Conservation (phyloP, 1,140 invertebrate genomes). For the Drosophila novamexicana region DNA sequence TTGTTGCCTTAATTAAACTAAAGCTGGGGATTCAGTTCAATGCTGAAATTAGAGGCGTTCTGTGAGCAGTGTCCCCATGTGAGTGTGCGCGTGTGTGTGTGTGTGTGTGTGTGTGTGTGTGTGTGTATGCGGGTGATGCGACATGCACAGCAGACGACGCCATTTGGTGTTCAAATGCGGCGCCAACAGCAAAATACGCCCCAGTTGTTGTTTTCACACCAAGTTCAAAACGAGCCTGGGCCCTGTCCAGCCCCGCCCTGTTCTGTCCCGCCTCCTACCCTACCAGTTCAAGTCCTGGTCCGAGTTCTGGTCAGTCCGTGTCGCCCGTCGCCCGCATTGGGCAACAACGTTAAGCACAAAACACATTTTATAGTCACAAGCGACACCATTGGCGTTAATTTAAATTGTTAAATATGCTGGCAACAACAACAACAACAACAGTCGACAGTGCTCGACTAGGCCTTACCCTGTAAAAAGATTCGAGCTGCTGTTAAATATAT, state of each 20-base stretch:
- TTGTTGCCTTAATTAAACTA: conserved; percentile 83
- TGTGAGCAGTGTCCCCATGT: conserved; percentile 45
- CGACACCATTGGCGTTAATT: conserved; percentile 84
- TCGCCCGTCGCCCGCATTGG: conserved; percentile 59
- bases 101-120: conserved; percentile 24
- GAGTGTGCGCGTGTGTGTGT: conserved; percentile 25
- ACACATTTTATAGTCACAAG: conserved; percentile 83
- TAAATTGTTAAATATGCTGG: conserved; percentile 82
- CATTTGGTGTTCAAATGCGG: conserved; percentile 77
- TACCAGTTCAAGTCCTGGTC: not conserved
- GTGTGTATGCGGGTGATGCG: conserved; percentile 41
- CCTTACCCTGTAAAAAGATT: not conserved
- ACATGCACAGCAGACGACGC: conserved; percentile 70
- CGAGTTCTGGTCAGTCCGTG: conserved; percentile 44
- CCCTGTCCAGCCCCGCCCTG: conserved; percentile 10
- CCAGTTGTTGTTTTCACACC: conserved; percentile 83
- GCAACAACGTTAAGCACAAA: conserved; percentile 73
- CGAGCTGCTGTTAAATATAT: too few species aligned
- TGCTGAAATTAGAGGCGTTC: conserved; percentile 78
- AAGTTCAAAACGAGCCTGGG: conserved; percentile 57
- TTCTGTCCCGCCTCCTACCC: not conserved
- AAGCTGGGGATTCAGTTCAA: conserved; percentile 76
- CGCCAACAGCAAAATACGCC: conserved; percentile 82
- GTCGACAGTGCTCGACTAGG: not conserved
- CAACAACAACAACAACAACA: conserved; percentile 42